Evolutionary conservation across 2,888 invertebrate species (phyloP).

Genomic region (Pollenia griseotomentosa): DNA sequence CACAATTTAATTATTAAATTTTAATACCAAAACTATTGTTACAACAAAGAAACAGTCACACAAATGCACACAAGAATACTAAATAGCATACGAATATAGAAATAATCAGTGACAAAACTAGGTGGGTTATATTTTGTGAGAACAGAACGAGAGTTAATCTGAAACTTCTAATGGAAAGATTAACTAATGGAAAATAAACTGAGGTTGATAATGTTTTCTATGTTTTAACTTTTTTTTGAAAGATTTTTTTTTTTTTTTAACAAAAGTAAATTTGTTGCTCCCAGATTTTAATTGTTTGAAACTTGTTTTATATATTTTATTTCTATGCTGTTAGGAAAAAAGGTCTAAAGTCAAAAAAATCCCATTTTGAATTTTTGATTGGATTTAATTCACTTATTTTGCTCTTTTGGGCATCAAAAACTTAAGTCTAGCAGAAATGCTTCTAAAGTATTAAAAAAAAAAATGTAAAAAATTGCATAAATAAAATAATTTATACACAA

Average conservation of each 20-base stretch:
- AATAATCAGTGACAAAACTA: conserved; percentile 77
- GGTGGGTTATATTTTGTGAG: conserved; percentile 84
- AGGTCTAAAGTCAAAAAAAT: no score
- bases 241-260: background rate
- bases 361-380: no score
- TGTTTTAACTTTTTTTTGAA: conserved; percentile 1
- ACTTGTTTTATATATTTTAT: conserved; percentile 85
- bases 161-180: conserved; percentile 78
- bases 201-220: conserved; percentile 77
- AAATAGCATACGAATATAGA: conserved; percentile 64
- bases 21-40: conserved; percentile 84
- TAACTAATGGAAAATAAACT: conserved; percentile 78
- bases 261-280: background rate
- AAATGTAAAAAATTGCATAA: no score
- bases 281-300: conserved; percentile 90
- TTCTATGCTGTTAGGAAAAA: no score
- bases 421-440: no score
- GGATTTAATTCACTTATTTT: no score
- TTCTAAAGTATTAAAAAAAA: no score
- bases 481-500: no score
- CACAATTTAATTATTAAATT: no score
- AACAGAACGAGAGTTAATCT: conserved; percentile 81
- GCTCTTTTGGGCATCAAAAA: no score
- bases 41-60: no score
- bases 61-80: background rate